Percentiles rank a stretch among this genome's conserved stretches.
Conservation (phyloP, 1,140 invertebrate genomes). For the Anastrepha ludens region DNA sequence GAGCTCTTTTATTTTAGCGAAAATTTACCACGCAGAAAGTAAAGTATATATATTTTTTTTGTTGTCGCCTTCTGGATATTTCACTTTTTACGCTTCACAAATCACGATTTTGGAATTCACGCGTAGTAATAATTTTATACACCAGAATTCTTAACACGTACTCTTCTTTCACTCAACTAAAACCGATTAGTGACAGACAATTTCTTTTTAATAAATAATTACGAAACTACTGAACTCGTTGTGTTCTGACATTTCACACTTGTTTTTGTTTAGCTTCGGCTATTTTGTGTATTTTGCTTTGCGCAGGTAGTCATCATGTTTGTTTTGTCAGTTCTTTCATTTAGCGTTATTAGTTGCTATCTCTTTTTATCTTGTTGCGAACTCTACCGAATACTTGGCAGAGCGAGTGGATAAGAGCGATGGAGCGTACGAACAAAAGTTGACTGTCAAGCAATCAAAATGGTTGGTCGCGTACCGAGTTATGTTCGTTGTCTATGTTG, state of each 20-base stretch:
- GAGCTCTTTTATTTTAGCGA: background rate
- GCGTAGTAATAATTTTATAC: background rate
- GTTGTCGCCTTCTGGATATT: slow-evolving; percentile 9
- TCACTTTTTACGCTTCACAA: slow-evolving; percentile 4
- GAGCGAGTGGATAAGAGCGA: background rate
- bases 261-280: slow-evolving; percentile 1
- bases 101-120: background rate
- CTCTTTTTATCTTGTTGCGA: background rate
- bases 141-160: background rate
- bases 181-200: slow-evolving; percentile 6
- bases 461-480: background rate
- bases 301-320: background rate
- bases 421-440: background rate
- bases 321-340: background rate
- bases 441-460: background rate
- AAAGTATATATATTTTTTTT: background rate
- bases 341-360: background rate
- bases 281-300: slow-evolving; percentile 11
- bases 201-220: slow-evolving; percentile 38
- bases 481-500: slow-evolving; percentile 28
- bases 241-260: slow-evolving; percentile 37
- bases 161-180: slow-evolving; percentile 8
- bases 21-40: background rate
- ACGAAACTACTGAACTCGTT: slow-evolving; percentile 15
- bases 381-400: background rate